Base-by-base conservation (phyloP, 2,113 vertebrate species). In the Campylomormyrus tamandua region DNA sequence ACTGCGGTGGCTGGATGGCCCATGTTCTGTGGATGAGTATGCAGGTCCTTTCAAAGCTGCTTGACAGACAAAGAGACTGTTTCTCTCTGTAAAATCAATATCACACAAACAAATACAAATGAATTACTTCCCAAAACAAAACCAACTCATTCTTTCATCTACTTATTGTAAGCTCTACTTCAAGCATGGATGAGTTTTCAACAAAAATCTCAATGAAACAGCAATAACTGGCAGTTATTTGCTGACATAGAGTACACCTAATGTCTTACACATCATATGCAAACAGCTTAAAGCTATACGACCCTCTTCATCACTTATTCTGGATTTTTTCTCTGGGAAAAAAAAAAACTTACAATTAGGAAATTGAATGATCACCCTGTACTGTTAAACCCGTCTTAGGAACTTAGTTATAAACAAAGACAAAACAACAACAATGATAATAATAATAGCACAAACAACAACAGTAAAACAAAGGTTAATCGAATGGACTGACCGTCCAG, bases 1-100 rank as follows among this genome's bases (percentile, higher is more conserved):
- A 93, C 94, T 45, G 94, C 93, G 0, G 90, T 89, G 19, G 87
- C 77, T 6, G 90, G 93, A 50, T 1, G 53, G 42, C 58, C 90
- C 93, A 93, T 91, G 49, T 46, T 90, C 24, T 87, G 88, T 87
- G 88, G 87, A 35, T 52, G 74, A 45, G 58, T 24, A 27, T 31
- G 49, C 66, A 13, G 70, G 53, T 46, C 58, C 53, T 62, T 13
- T 86, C 52, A 85, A 90, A 90, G 90, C 90, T 91, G 88, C 70
- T n/a, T 49, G 15, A 88, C 31, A 85, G 21, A 66, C 83, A 66
- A 48, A 84, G 21, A 1, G 21, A 24, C 83, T 84, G 24, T 11
- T 84, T 45, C 83, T 48, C 24, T 24, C 17, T 84, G 42, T 27
- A 48, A n/a, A 84, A 84, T 45, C 83, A 46, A 84, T 84, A 48